Conservation (phyloP, 64 coral and sea anemone genomes). For the Montipora sp. region DNA sequence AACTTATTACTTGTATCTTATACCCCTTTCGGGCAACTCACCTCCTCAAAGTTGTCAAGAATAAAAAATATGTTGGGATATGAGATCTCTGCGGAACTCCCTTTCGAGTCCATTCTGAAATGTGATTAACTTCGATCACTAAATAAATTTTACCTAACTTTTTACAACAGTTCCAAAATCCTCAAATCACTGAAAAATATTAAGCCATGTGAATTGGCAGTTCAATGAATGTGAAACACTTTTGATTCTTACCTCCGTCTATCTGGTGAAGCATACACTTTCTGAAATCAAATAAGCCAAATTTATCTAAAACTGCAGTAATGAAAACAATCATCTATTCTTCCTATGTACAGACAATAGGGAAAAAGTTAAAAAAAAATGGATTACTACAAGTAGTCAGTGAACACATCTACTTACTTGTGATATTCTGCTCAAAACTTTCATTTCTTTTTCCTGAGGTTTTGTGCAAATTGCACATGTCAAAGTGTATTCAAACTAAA, state of each 20-base stretch:
- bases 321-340: background rate
- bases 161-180: background rate
- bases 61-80: slow-evolving; percentile 96
- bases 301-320: background rate
- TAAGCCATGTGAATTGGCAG: background rate
- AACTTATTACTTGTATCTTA: too few relatives aligned
- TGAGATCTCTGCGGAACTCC: slow-evolving; percentile 82
- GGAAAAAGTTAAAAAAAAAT: background rate
- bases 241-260: slow-evolving; percentile 68
- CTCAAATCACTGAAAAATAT: background rate
- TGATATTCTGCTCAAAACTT: slow-evolving; percentile 84
- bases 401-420: slow-evolving; percentile 52
- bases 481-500: slow-evolving; percentile 89
- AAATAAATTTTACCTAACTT: too few relatives aligned
- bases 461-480: slow-evolving; percentile 94
- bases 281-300: slow-evolving; percentile 43
- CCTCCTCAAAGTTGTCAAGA: slow-evolving; percentile 96
- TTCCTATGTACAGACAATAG: background rate
- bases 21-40: background rate
- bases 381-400: background rate
- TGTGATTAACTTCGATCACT: background rate
- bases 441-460: slow-evolving; percentile 89
- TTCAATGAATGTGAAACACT: background rate
- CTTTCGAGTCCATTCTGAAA: slow-evolving; percentile 94
- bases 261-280: slow-evolving; percentile 87